Evolutionary conservation across 2,797 vertebrate genomes (phyloP).

Genomic region (Halcyon leucocephala): DNA sequence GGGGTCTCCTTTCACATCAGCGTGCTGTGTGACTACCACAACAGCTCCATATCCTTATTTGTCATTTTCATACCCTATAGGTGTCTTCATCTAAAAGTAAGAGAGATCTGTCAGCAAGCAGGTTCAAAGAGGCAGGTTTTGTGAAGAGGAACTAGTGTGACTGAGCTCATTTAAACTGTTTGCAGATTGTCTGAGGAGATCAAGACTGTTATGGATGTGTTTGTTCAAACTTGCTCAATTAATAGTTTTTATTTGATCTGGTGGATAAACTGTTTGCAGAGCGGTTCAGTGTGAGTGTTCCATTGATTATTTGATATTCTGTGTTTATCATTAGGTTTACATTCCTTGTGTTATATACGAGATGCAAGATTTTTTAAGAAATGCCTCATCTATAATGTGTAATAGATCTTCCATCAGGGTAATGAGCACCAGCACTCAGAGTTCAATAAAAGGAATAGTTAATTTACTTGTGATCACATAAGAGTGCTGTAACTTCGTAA

Average conservation of each 20-base stretch:
- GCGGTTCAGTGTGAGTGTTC: conserved; percentile 38
- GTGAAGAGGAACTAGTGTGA: neutral
- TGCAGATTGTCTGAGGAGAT: conserved; percentile 62
- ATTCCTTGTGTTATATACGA: neutral
- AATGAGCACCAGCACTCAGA: neutral
- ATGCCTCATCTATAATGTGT: conserved; percentile 22
- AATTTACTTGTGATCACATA: neutral
- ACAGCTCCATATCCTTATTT: neutral
- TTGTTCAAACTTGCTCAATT: conserved; percentile 68
- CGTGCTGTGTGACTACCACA: neutral
- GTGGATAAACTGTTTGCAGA: conserved; percentile 65
- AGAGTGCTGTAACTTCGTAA: neutral
- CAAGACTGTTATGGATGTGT: conserved; percentile 64
- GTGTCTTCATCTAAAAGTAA: neutral
- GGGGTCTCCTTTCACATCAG: fast-evolving
- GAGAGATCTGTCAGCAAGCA: neutral
- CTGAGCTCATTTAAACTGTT: conserved; percentile 63
- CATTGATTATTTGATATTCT: conserved; percentile 62
- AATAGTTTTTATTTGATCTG: conserved; percentile 72
- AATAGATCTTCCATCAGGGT: conserved; percentile 23
- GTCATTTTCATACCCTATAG: neutral
- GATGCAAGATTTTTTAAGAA: conserved; percentile 38
- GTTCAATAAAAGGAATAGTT: neutral
- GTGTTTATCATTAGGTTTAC: conserved; percentile 40
- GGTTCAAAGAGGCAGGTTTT: conserved; percentile 30